Percentiles rank a stretch among this genome's conserved stretches.
These are phyloP conservation scores for Myotis myotis DNA, from an alignment of 2,797 vertebrate species.

Conservation along the genomic window DNA sequence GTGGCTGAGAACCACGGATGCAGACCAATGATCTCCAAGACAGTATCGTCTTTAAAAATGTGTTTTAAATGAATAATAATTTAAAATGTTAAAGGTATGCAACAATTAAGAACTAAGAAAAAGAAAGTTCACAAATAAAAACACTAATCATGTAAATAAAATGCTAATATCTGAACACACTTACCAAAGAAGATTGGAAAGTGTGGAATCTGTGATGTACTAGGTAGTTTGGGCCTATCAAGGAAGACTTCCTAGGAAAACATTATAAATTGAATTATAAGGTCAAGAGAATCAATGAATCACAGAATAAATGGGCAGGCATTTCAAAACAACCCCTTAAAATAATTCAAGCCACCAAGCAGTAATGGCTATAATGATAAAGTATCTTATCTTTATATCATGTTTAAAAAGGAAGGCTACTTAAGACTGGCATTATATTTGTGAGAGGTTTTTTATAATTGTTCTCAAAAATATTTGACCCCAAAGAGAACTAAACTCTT, in stretches of 20 bases:
- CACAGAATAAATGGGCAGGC: not conserved
- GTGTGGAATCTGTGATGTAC: not conserved
- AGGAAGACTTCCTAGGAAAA: not conserved
- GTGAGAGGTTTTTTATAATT: not conserved
- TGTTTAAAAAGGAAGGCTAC: conserved; percentile 34
- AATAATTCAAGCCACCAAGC: not conserved
- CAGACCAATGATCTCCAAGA: not conserved
- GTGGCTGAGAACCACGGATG: not conserved
- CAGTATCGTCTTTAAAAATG: not conserved
- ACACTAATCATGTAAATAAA: not conserved
- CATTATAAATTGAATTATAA: not conserved
- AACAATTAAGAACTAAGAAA: not conserved
- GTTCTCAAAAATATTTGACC: conserved; percentile 17
- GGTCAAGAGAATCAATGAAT: not conserved
- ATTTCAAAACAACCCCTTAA: not conserved
- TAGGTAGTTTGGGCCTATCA: not conserved
- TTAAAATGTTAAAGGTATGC: not conserved
- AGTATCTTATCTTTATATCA: not conserved
- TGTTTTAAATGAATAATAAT: not conserved
- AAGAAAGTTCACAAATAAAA: not conserved
- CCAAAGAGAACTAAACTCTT: not conserved
- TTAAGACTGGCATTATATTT: not conserved
- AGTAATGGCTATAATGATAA: not conserved
- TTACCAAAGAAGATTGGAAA: not conserved
- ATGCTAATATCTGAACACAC: not conserved